phyloP scores from a whole-genome alignment of 1,140 invertebrate species.

The Drosophila repleta region DNA sequence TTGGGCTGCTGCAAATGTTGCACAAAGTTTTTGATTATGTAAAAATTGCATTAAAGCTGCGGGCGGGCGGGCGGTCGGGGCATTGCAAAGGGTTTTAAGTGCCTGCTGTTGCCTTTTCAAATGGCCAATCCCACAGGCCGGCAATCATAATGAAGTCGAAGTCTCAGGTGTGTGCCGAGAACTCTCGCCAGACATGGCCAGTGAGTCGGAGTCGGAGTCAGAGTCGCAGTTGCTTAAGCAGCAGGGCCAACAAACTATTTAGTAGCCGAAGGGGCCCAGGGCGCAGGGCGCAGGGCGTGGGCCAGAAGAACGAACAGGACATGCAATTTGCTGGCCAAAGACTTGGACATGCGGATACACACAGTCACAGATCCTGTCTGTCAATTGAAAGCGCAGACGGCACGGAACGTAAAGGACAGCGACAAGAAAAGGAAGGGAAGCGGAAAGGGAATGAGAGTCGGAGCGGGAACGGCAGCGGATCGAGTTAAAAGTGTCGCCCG shows the following conservation, averaged over 20 bases:
- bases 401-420: conserved; percentile 3
- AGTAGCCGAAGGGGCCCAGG: conserved; percentile 1
- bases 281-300: neutral
- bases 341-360: conserved; percentile 7
- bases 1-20: conserved; percentile 45
- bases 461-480: neutral
- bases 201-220: neutral
- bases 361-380: conserved; percentile 11
- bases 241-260: conserved; percentile 32
- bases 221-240: conserved; percentile 7
- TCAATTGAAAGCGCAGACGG: conserved; percentile 32
- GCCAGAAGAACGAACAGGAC: conserved; percentile 40
- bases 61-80: conserved; percentile 24
- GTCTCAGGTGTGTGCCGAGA: conserved; percentile 47
- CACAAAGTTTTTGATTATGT: conserved; percentile 64
- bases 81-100: conserved; percentile 19
- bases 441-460: too few species aligned
- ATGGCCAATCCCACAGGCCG: conserved; percentile 35
- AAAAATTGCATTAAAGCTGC: conserved; percentile 59
- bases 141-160: conserved; percentile 41
- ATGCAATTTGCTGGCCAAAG: conserved; percentile 37
- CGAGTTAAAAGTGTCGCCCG: conserved; percentile 30
- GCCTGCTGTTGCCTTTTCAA: conserved; percentile 18
- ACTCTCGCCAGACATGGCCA: conserved; percentile 3
- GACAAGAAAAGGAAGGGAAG: neutral